phyloP scores from a whole-genome alignment of 2,113 vertebrate species.

The Carassius gibelio region DNA sequence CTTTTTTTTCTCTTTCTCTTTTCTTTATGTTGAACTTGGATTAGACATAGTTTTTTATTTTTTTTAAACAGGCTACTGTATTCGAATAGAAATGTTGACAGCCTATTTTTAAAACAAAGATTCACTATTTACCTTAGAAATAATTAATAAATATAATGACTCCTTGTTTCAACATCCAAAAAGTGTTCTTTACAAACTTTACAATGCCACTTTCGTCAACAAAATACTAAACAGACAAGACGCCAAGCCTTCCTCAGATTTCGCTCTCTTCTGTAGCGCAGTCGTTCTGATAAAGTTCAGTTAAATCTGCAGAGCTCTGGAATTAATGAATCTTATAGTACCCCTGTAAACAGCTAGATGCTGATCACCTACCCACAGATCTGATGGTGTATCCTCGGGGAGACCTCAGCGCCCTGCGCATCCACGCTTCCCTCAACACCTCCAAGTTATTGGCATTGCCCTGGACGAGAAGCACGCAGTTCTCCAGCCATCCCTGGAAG shows the following conservation, averaged over 20 bases:
- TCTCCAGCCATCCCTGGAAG: conserved; percentile 87
- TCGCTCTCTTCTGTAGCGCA: background rate
- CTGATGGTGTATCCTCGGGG: conserved; percentile 82
- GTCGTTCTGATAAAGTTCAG: background rate
- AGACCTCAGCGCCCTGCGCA: conserved; percentile 83
- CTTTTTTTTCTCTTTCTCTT: background rate
- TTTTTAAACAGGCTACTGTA: too few relatives aligned
- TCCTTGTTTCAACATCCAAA: too few relatives aligned
- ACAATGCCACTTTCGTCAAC: background rate
- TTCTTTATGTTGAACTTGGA: too few relatives aligned
- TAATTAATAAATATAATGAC: too few relatives aligned
- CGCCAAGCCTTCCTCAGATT: background rate
- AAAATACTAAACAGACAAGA: background rate
- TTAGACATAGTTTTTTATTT: too few relatives aligned
- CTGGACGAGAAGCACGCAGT: conserved; percentile 83
- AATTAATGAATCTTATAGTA: too few relatives aligned
- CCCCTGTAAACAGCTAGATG: background rate
- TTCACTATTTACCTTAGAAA: too few relatives aligned
- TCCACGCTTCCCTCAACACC: conserved; percentile 87
- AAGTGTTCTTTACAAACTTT: background rate
- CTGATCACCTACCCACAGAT: conserved; percentile 81
- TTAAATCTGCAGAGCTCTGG: background rate
- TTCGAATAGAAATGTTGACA: too few relatives aligned
- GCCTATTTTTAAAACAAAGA: too few relatives aligned
- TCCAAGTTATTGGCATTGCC: conserved; percentile 81